These are phyloP conservation scores for Hydriomena furcata DNA, from an alignment of 2,888 invertebrate species.

Conservation along the genomic window DNA sequence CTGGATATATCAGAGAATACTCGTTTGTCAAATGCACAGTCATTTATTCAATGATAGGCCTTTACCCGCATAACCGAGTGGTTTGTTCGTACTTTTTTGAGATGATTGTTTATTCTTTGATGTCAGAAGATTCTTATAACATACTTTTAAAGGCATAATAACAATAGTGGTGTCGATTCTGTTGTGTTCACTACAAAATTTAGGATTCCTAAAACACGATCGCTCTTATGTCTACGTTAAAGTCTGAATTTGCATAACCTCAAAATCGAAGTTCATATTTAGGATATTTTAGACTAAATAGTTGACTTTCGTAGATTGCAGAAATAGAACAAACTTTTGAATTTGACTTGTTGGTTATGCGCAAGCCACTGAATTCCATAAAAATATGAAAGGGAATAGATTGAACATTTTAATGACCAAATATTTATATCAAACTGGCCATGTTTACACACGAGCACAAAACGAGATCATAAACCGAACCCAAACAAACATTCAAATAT, in stretches of 20 bases:
- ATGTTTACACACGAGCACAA: slow-evolving; percentile 26
- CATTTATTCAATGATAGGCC: slow-evolving; percentile 75
- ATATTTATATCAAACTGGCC: slow-evolving; percentile 15
- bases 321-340: too few species aligned
- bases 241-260: too few species aligned
- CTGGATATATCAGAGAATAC: slow-evolving; percentile 77
- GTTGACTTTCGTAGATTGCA: too few species aligned
- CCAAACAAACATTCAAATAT: slow-evolving; percentile 32
- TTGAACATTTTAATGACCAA: slow-evolving; percentile 13
- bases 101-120: slow-evolving; percentile 20
- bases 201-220: too few species aligned
- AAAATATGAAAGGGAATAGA: not conserved
- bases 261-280: too few species aligned
- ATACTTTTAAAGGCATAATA: too few species aligned
- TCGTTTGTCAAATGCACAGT: slow-evolving; percentile 82
- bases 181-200: too few species aligned
- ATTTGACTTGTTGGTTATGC: not conserved
- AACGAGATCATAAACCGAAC: slow-evolving; percentile 31
- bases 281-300: too few species aligned
- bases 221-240: too few species aligned
- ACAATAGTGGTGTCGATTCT: too few species aligned
- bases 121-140: not conserved
- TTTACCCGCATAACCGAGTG: slow-evolving; percentile 33
- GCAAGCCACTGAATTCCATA: not conserved
- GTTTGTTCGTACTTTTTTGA: slow-evolving; percentile 21